Evolutionary conservation across 2,888 invertebrate genomes (phyloP).

Genomic region (Vesta saturnalis): DNA sequence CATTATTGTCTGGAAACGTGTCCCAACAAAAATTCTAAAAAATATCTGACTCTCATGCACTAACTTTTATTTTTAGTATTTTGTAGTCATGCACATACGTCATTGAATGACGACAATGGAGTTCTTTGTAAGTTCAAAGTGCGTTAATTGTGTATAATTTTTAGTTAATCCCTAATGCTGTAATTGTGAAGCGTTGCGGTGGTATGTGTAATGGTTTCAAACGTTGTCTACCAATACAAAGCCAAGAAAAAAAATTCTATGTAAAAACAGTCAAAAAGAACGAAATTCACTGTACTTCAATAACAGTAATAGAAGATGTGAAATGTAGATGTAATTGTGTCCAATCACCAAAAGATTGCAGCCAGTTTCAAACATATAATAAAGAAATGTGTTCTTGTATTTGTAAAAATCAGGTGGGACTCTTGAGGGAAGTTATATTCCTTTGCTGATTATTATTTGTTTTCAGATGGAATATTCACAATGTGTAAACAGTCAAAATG

Average conservation of each 20-base stretch:
- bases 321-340: conserved; percentile 53
- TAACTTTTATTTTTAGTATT: too few relatives aligned
- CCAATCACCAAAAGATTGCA: conserved; percentile 47
- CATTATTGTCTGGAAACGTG: too few relatives aligned
- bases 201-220: conserved; percentile 52
- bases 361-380: conserved; percentile 49
- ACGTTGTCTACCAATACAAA: conserved; percentile 48
- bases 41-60: too few relatives aligned
- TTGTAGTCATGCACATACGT: too few relatives aligned
- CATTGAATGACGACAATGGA: neutral
- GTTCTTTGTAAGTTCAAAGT: neutral
- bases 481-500: conserved; percentile 39
- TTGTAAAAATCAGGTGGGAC: conserved; percentile 41
- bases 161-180: conserved; percentile 53
- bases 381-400: conserved; percentile 52
- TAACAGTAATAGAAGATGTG: conserved; percentile 51
- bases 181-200: conserved; percentile 53
- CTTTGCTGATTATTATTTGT: neutral
- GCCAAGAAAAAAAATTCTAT: conserved; percentile 43
- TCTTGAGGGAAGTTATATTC: neutral
- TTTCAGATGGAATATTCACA: conserved; percentile 34
- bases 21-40: too few relatives aligned
- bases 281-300: conserved; percentile 46
- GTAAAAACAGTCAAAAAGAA: conserved; percentile 45
- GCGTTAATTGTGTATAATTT: conserved; percentile 19